Conservation (phyloP, 2,888 invertebrate species). For the Cyrtodaria siliqua region DNA sequence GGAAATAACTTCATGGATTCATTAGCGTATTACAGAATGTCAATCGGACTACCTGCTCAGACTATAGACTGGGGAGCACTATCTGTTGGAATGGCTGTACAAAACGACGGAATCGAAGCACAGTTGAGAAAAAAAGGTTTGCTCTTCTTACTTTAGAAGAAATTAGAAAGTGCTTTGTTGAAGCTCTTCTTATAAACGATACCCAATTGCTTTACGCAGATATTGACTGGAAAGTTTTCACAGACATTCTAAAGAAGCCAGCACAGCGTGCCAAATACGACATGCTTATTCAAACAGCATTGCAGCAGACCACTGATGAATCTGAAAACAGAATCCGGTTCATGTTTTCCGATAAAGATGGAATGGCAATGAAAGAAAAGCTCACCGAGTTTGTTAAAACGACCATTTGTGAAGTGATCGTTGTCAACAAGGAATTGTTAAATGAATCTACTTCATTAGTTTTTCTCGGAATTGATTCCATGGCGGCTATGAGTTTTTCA, state of each 20-base stretch:
- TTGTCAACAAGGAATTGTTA: neutral
- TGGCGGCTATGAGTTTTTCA: slow-evolving; percentile 15
- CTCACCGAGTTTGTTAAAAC: neutral
- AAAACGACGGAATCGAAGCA: too few species aligned
- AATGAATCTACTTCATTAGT: neutral
- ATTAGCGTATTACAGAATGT: slow-evolving; percentile 68
- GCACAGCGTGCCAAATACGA: too few species aligned
- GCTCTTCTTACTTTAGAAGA: slow-evolving; percentile 7
- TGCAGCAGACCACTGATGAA: too few species aligned
- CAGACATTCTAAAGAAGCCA: neutral
- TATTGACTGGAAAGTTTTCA: slow-evolving; percentile 50
- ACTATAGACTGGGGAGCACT: slow-evolving; percentile 79
- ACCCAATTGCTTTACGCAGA: slow-evolving; percentile 53
- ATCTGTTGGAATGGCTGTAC: slow-evolving; percentile 64
- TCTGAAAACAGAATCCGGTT: too few species aligned
- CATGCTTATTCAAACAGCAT: too few species aligned
- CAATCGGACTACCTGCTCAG: slow-evolving; percentile 65
- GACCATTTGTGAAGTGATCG: slow-evolving; percentile 1
- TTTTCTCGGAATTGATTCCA: slow-evolving; percentile 9
- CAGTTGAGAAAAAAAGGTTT: slow-evolving; percentile 23
- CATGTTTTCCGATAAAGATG: too few species aligned
- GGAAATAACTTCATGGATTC: slow-evolving; percentile 77
- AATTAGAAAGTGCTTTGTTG: slow-evolving; percentile 44
- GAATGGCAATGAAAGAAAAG: neutral
- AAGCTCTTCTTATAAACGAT: slow-evolving; percentile 52